A percentile compares a stretch with the other conserved stretches of the same genome.
phyloP scores from a whole-genome alignment of 2,113 vertebrate genomes.

The Etia nguti region DNA sequence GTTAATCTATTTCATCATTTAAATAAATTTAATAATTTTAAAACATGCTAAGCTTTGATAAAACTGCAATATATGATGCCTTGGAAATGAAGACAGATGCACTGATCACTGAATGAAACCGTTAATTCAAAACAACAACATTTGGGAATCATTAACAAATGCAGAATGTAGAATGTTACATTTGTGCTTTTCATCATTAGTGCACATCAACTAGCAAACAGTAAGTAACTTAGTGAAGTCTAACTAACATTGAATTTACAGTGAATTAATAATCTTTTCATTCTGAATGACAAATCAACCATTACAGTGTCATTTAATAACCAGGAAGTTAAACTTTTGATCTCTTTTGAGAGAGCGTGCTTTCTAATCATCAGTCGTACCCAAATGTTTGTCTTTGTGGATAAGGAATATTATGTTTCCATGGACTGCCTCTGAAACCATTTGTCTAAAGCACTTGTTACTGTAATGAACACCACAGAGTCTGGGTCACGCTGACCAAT shows the following conservation, averaged over 20 bases:
- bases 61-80: neutral
- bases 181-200: neutral
- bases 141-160: neutral
- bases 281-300: neutral
- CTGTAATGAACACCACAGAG: conserved; percentile 57
- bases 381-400: conserved; percentile 13
- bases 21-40: neutral
- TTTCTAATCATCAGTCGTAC: neutral
- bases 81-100: neutral
- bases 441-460: neutral
- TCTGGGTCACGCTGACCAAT: conserved; percentile 50
- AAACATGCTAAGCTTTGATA: neutral
- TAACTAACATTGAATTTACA: neutral
- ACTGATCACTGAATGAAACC: neutral
- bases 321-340: neutral
- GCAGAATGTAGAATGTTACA: neutral
- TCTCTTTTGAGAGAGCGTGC: rapidly evolving
- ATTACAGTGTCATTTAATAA: neutral
- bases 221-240: neutral
- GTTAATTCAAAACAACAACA: neutral
- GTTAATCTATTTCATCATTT: neutral
- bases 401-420: neutral
- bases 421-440: neutral
- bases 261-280: neutral
- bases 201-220: neutral